Base-by-base conservation (phyloP, 1,140 invertebrate species). In the Leptinotarsa defecta region DNA sequence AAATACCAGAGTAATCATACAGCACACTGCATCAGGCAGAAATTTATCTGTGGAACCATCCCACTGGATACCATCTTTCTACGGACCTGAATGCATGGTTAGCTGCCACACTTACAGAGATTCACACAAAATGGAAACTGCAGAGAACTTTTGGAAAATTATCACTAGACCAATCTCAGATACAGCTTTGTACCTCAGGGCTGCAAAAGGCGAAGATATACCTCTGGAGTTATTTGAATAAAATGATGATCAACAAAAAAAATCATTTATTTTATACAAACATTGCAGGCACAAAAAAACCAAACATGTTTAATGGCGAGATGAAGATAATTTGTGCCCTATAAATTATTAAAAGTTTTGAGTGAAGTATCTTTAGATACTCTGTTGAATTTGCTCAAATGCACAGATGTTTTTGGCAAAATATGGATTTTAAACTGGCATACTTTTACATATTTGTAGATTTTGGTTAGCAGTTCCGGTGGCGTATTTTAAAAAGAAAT, bases 61-160 rank as follows among this genome's bases (percentile, higher is more conserved):
- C 11, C 77, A 64, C n/a, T 77, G 81, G 82, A 80, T 84, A 19
- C 80, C 80, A 3, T 84, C 83, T 8, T 85, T 84, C 71, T 85
- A 83, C 71, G 84, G 84, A 5, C 70, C 78, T 1, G 84, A 85
- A 78, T 81, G 80, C 57, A 71, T 34, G 4, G 80, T 83, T 17
- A 79, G 80, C 24, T 84, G 83, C 74, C 80, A 82, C 67, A 85
- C 80, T 13, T 85, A 78, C 75, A 75, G 74, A 48, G 80, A 83
- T 75, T 73, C 76, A 2, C 83, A 83, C 48, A 80, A 79, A 76
- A 81, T 83, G 81, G 83, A 84, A 77, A 83, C 82, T 4, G 80
- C 78, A 4, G 83, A 84, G 61, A 84, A 84, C 73, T 78, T 82
- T 20, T 84, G 83, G 83, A 81, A 77, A 64, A 76, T 84, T 43